A percentile compares a stretch with the other conserved stretches of the same genome.
Evolutionary conservation across 2,888 invertebrate genomes (phyloP).

Genomic region (Tetramorium bicarinatum): DNA sequence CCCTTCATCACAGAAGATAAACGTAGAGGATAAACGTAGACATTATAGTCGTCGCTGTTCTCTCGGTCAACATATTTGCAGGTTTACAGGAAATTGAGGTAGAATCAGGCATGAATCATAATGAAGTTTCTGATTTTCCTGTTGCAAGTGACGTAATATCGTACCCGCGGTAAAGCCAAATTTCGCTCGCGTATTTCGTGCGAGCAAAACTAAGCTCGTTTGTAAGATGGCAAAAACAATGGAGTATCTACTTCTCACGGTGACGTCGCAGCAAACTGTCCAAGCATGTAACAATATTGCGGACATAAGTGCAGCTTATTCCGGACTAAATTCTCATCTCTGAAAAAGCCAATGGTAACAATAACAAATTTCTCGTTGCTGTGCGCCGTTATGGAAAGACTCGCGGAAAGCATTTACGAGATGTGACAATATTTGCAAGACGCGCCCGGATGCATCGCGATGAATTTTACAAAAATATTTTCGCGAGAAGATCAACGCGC

Average conservation of each 20-base stretch:
- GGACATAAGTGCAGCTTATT: constrained; percentile 21
- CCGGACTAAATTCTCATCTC: constrained; percentile 18
- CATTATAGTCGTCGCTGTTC: constrained; percentile 31
- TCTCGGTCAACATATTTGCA: constrained; percentile 31
- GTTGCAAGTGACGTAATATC: constrained; percentile 30
- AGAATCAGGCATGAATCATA: constrained; percentile 45
- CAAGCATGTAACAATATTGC: constrained; percentile 23
- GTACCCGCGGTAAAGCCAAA: neutral
- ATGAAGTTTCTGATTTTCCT: constrained; percentile 44
- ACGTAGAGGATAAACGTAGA: constrained; percentile 27
- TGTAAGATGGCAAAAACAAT: constrained; percentile 38
- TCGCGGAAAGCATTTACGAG: constrained; percentile 46
- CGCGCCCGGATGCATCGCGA: neutral
- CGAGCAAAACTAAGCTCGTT: constrained; percentile 11
- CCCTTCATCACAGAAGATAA: constrained; percentile 5
- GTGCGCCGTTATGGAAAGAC: neutral
- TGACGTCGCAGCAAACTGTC: constrained; percentile 1
- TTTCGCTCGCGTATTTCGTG: constrained; percentile 9
- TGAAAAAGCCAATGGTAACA: constrained; percentile 31
- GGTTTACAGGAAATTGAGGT: constrained; percentile 47
- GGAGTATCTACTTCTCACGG: neutral
- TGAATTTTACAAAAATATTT: constrained; percentile 36
- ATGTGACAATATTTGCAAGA: constrained; percentile 35
- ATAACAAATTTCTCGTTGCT: constrained; percentile 28
- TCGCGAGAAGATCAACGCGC: constrained; percentile 37